A percentile compares a stretch with the other conserved stretches of the same genome.
Evolutionary conservation across 1,140 invertebrate species (phyloP).

Genomic region (Copidosoma floridanum): DNA sequence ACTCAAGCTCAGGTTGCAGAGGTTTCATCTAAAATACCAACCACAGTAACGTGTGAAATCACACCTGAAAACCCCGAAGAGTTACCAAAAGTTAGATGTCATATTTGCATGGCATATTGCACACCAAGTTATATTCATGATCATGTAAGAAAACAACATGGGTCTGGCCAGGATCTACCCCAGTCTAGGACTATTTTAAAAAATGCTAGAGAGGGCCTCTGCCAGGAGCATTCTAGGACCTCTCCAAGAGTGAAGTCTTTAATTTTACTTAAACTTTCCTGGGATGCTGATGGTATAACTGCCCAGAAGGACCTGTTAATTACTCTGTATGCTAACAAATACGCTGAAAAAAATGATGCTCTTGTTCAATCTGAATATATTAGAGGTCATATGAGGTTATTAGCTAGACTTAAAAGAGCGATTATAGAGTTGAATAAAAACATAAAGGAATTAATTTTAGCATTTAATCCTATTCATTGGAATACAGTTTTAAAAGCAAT

Average conservation of each 20-base stretch:
- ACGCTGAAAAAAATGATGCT: too few species aligned
- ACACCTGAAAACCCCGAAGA: too few species aligned
- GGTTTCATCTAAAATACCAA: too few species aligned
- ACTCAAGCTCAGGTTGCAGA: too few species aligned
- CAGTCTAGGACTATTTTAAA: too few species aligned
- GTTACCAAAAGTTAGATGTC: too few species aligned
- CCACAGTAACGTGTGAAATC: too few species aligned
- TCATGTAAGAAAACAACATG: too few species aligned
- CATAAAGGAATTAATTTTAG: background rate
- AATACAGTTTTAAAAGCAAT: background rate
- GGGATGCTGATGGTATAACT: background rate
- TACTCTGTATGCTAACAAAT: constrained; percentile 1
- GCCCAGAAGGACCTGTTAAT: background rate
- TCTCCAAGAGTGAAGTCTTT: background rate
- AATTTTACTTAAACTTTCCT: background rate
- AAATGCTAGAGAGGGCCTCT: background rate
- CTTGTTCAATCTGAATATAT: background rate
- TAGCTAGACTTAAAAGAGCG: background rate
- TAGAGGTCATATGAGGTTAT: background rate
- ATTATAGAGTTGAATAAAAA: background rate
- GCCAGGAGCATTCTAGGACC: background rate
- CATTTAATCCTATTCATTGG: background rate
- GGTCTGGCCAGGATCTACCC: background rate
- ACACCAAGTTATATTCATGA: too few species aligned
- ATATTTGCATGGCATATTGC: too few species aligned